Evolutionary conservation across 2,888 invertebrate species (phyloP).

Genomic region (Parascotia fuliginaria): DNA sequence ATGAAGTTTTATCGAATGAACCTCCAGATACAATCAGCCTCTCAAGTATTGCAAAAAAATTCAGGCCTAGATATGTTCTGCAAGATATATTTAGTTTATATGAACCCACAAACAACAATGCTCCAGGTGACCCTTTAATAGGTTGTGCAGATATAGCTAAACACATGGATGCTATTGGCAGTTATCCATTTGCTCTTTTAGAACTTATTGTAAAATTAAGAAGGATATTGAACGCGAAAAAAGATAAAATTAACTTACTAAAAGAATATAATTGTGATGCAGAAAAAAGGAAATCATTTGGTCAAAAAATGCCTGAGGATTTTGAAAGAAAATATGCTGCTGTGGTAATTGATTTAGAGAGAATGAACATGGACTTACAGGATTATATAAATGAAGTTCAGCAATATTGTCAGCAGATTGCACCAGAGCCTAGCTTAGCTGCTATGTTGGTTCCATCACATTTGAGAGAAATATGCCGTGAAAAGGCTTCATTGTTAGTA

Average conservation of each 20-base stretch:
- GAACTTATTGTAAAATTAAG: conserved; percentile 95
- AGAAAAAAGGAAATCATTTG: conserved; percentile 93
- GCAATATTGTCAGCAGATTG: conserved; percentile 93
- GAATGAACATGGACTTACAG: conserved; percentile 95
- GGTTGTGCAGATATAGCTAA: conserved; percentile 80
- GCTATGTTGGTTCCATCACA: conserved; percentile 96
- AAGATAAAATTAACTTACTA: conserved; percentile 91
- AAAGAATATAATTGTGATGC: conserved; percentile 96
- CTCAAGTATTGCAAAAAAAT: conserved; percentile 92
- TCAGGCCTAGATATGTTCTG: conserved; percentile 88
- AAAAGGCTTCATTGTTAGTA: conserved; percentile 93
- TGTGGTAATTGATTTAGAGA: conserved; percentile 94
- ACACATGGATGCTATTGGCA: conserved; percentile 87
- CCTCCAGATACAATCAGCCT: conserved; percentile 95
- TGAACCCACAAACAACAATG: conserved; percentile 68
- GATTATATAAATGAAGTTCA: conserved; percentile 94
- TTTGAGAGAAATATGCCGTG: conserved; percentile 93
- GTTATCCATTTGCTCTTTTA: conserved; percentile 93
- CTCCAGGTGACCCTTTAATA: conserved; percentile 90
- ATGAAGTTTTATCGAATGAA: conserved; percentile 97
- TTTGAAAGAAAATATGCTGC: conserved; percentile 96
- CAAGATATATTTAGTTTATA: conserved; percentile 84
- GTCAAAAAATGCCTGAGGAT: conserved; percentile 92
- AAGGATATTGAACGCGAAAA: conserved; percentile 93
- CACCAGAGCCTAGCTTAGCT: conserved; percentile 93